A percentile compares a stretch with the other conserved stretches of the same genome.
These are phyloP conservation scores for Thelaira solivaga DNA, from an alignment of 2,888 invertebrate species.

Conservation along the genomic window DNA sequence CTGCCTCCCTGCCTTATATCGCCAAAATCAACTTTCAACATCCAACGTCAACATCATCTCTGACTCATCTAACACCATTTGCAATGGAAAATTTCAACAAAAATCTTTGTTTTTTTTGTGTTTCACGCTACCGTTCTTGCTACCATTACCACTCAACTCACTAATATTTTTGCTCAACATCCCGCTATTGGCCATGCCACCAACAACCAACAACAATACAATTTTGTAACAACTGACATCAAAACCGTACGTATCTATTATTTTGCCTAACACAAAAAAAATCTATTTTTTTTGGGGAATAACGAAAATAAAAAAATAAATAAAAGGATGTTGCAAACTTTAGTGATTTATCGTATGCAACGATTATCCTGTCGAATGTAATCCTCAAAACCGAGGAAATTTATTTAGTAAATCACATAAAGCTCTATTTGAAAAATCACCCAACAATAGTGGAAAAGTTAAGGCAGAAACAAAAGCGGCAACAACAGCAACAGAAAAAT, in stretches of 20 bases:
- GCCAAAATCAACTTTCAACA: constrained; percentile 56
- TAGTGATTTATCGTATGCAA: constrained; percentile 76
- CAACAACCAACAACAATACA: constrained; percentile 48
- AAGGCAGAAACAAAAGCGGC: constrained; percentile 58
- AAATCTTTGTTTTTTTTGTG: neutral
- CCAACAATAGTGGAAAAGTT: constrained; percentile 67
- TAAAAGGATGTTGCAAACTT: constrained; percentile 74
- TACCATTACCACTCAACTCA: constrained; percentile 23
- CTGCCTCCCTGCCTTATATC: too few species aligned
- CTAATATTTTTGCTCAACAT: constrained; percentile 14
- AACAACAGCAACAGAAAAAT: constrained; percentile 52
- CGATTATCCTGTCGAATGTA: constrained; percentile 76
- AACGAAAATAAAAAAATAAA: constrained; percentile 31
- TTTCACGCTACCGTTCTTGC: constrained; percentile 13
- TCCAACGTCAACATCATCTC: constrained; percentile 23
- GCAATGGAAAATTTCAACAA: constrained; percentile 31
- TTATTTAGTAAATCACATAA: constrained; percentile 77
- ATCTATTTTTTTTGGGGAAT: too few species aligned
- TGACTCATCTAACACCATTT: constrained; percentile 35
- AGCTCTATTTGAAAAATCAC: constrained; percentile 77
- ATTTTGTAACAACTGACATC: constrained; percentile 49
- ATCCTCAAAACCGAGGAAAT: constrained; percentile 77
- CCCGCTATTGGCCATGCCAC: constrained; percentile 48
- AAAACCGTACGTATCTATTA: constrained; percentile 51
- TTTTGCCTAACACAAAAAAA: constrained; percentile 46